Evolutionary conservation across 2,797 vertebrate species (phyloP).

Genomic region (Gallinago solitaria): DNA sequence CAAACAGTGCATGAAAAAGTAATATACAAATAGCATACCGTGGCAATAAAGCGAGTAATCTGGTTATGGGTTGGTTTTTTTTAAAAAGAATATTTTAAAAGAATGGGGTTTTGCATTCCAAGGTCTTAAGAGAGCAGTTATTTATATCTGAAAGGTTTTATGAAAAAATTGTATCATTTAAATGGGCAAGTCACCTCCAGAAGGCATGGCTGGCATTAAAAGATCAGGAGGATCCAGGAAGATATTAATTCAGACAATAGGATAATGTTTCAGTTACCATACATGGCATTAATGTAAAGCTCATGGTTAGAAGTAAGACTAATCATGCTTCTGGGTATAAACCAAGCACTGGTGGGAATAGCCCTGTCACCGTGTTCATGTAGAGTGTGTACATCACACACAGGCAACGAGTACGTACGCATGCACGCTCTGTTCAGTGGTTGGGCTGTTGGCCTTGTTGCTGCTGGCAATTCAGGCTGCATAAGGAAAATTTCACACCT

Average conservation of each 20-base stretch:
- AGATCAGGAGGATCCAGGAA: not conserved
- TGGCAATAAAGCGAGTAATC: not conserved
- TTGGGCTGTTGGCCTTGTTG: not conserved
- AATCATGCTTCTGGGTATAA: not conserved
- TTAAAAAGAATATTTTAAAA: not conserved
- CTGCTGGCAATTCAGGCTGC: not conserved
- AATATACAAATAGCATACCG: not conserved
- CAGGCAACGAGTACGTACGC: fast-evolving
- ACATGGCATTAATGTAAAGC: not conserved
- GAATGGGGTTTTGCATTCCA: not conserved
- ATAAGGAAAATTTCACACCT: not conserved
- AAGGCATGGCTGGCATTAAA: not conserved
- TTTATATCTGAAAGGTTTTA: not conserved
- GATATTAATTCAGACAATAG: not conserved
- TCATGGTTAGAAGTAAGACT: not conserved
- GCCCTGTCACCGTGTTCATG: fast-evolving
- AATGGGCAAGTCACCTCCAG: not conserved
- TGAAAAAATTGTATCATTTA: not conserved
- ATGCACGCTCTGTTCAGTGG: fast-evolving
- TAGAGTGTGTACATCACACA: fast-evolving
- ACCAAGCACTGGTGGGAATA: not conserved
- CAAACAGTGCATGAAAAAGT: not conserved
- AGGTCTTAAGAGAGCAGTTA: not conserved
- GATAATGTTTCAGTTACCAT: not conserved
- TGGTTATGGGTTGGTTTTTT: not conserved